Base-by-base conservation (phyloP, 2,888 invertebrate genomes). In the Chloroclystis v-ata region DNA sequence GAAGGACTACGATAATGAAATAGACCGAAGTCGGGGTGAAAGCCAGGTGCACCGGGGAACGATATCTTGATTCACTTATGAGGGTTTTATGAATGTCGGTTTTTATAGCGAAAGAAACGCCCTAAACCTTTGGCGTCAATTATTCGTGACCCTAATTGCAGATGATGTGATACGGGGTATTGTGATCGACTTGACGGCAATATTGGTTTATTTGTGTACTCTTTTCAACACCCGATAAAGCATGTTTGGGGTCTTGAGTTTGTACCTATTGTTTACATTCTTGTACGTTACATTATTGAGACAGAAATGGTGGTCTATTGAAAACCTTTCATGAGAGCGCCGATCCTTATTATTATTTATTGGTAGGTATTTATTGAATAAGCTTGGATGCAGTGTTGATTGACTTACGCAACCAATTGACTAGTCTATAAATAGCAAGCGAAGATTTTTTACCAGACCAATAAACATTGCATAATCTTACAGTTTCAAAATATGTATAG, bases 71-170 rank as follows among this genome's bases (percentile, higher is more conserved):
- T 84, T 83, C 75, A 77, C 76, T 81, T 75, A 78, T 80, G 72
- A 79, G 84, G 82, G 84, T 65, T 77, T 74, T 78, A 78, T 82
- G 72, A 75, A 75, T 77, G 77, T 78, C 63, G 74, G 69, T 74
- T 73, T 79, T 75, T 75, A 72, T 53, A 63, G 67, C 69, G 62
- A 69, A 75, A 75, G 73, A 65, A 75, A 71, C 79, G 75, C 82
- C 81, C 75, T 75, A 77, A 76, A 79, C 80, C 74, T 76, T 82
- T 76, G 68, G 70, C 81, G 79, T 81, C 83, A 83, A 84, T 86
- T 86, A 85, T 84, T 77, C 72, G 71, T 82, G 78, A 84, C 86
- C 86, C 85, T 84, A 83, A 86, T 85, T 85, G 82, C 70, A 82
- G 86, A 86, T 87, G 85, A 83, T 81, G 82, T 69, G 86, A 86